A percentile compares a stretch with the other conserved stretches of the same genome.
Conservation (phyloP, 2,797 vertebrate species). For the Macroramphosus scolopax region DNA sequence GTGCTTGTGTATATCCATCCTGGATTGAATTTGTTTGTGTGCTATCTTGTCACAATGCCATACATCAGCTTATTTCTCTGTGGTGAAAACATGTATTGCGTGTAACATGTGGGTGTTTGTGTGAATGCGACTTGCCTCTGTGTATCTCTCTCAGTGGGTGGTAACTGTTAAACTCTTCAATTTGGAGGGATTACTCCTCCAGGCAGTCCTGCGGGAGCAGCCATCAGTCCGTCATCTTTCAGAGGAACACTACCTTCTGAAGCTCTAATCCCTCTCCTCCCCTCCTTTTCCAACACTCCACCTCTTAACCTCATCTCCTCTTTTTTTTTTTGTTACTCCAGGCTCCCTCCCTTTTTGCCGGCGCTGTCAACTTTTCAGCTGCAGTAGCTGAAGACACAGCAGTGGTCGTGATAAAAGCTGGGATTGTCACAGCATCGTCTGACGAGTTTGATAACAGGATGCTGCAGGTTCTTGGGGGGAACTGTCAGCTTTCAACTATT, state of each 20-base stretch:
- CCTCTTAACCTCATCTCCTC: slow-evolving; percentile 56
- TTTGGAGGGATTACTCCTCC: slow-evolving; percentile 70
- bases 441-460: slow-evolving; percentile 9
- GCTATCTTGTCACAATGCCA: slow-evolving; percentile 1
- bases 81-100: neutral
- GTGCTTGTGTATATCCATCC: neutral
- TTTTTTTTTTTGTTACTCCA: slow-evolving; percentile 7
- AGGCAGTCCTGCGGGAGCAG: slow-evolving; percentile 62
- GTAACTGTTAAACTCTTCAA: slow-evolving; percentile 67
- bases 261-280: slow-evolving; percentile 45
- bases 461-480: neutral
- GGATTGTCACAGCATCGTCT: slow-evolving; percentile 19
- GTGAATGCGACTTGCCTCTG: slow-evolving; percentile 6
- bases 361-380: slow-evolving; percentile 60
- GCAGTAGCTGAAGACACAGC: slow-evolving; percentile 48
- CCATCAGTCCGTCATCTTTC: slow-evolving; percentile 64
- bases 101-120: slow-evolving; percentile 1
- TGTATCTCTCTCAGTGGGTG: slow-evolving; percentile 60
- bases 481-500: neutral
- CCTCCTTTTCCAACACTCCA: slow-evolving; percentile 60
- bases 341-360: slow-evolving; percentile 30
- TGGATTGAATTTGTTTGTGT: neutral
- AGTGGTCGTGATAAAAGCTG: slow-evolving; percentile 38
- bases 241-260: slow-evolving; percentile 65
- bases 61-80: neutral